phyloP scores from a whole-genome alignment of 2,888 invertebrate species.

The Achlya flavicornis region DNA sequence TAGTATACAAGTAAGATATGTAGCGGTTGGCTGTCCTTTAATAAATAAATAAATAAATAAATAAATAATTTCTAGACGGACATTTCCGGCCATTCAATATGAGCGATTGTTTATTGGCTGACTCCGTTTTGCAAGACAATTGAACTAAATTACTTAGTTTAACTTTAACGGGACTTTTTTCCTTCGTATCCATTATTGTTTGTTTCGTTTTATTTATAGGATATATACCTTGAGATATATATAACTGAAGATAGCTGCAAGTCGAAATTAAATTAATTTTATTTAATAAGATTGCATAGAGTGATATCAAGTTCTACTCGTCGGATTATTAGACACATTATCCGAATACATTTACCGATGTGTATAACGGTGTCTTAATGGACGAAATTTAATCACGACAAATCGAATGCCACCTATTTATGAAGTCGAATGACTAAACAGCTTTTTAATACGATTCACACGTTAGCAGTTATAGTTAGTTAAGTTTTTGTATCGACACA shows the following conservation, averaged over 20 bases:
- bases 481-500: slow-evolving; percentile 82
- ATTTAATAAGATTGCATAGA: slow-evolving; percentile 46
- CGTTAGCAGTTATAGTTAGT: slow-evolving; percentile 83
- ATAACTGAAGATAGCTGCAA: slow-evolving; percentile 19
- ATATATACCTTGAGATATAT: too few relatives aligned
- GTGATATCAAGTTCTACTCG: slow-evolving; percentile 70
- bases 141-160: slow-evolving; percentile 71
- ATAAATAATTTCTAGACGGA: slow-evolving; percentile 81
- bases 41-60: too few relatives aligned
- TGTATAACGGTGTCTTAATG: slow-evolving; percentile 78
- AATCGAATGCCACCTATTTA: slow-evolving; percentile 83
- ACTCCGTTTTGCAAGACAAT: slow-evolving; percentile 76
- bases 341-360: slow-evolving; percentile 67
- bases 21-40: too few relatives aligned
- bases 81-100: slow-evolving; percentile 84
- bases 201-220: slow-evolving; percentile 14
- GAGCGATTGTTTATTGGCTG: slow-evolving; percentile 81
- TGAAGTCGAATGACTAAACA: slow-evolving; percentile 83
- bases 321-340: slow-evolving; percentile 73
- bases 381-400: slow-evolving; percentile 83
- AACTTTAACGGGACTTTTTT: slow-evolving; percentile 59
- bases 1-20: too few relatives aligned
- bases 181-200: slow-evolving; percentile 8
- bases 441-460: slow-evolving; percentile 84
- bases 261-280: slow-evolving; percentile 34